Evolutionary conservation across 2,113 vertebrate genomes (phyloP).

Genomic region (Callopanchax toddi): DNA sequence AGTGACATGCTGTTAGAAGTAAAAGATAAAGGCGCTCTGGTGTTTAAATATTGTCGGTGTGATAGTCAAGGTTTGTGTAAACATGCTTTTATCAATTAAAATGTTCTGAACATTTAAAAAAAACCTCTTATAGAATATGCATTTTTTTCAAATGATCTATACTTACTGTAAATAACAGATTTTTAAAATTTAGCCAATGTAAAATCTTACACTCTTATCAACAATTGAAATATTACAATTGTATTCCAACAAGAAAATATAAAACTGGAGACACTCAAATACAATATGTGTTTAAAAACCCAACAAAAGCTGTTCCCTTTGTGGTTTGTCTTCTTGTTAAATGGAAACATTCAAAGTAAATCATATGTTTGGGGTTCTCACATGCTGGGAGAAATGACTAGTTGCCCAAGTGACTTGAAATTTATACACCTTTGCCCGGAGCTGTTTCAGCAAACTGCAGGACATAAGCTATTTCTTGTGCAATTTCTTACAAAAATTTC

Average conservation of each 20-base stretch:
- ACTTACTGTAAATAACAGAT: too few species aligned
- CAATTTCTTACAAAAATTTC: too few species aligned
- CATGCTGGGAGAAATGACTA: background rate
- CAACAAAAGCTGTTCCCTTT: background rate
- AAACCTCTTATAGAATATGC: too few species aligned
- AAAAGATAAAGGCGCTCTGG: background rate
- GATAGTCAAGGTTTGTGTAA: constrained; percentile 9
- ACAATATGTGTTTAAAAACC: background rate
- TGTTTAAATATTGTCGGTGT: background rate
- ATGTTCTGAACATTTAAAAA: too few species aligned
- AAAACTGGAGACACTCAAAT: background rate
- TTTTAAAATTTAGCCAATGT: too few species aligned
- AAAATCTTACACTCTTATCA: too few species aligned
- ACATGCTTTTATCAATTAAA: background rate
- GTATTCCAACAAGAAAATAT: background rate
- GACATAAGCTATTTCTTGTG: too few species aligned
- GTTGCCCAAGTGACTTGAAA: too few species aligned
- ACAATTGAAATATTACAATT: too few species aligned
- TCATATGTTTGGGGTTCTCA: background rate
- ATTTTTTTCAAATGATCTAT: too few species aligned
- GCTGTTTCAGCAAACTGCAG: background rate
- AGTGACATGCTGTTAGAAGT: background rate
- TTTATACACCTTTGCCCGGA: background rate
- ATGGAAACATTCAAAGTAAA: background rate
- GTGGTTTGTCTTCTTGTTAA: background rate